These are phyloP conservation scores for Lasius platythorax DNA, from an alignment of 2,888 invertebrate species.

Conservation along the genomic window DNA sequence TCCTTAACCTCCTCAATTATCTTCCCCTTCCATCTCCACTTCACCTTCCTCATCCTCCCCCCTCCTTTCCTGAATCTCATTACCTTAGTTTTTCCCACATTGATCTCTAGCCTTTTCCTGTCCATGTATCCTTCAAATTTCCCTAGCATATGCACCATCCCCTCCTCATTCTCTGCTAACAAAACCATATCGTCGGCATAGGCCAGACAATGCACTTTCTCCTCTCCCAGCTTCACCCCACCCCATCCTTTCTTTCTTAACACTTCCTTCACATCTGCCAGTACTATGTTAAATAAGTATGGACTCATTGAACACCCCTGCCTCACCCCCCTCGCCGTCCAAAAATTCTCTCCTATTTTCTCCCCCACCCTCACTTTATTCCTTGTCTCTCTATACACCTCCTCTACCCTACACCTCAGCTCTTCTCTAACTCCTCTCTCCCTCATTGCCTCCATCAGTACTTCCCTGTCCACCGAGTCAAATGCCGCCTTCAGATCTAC, in stretches of 20 bases:
- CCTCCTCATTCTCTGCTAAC: background rate
- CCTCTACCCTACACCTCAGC: background rate
- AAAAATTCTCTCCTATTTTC: background rate
- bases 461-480: background rate
- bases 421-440: background rate
- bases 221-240: background rate
- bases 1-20: background rate
- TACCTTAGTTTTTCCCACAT: background rate
- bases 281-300: background rate
- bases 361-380: background rate
- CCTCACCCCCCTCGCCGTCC: background rate
- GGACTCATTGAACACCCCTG: background rate
- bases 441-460: background rate
- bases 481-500: background rate
- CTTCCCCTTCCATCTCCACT: background rate
- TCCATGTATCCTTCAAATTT: background rate
- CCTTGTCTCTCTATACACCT: background rate
- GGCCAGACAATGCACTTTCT: background rate
- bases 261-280: background rate
- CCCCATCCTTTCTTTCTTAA: background rate
- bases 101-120: background rate
- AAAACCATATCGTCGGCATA: background rate
- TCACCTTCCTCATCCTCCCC: background rate
- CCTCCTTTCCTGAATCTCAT: background rate
- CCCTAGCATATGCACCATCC: background rate